Evolutionary conservation across 1,140 invertebrate genomes (phyloP), one percentile per base, ranked within the genome.

Genomic region (Zaprionus taronus): DNA sequence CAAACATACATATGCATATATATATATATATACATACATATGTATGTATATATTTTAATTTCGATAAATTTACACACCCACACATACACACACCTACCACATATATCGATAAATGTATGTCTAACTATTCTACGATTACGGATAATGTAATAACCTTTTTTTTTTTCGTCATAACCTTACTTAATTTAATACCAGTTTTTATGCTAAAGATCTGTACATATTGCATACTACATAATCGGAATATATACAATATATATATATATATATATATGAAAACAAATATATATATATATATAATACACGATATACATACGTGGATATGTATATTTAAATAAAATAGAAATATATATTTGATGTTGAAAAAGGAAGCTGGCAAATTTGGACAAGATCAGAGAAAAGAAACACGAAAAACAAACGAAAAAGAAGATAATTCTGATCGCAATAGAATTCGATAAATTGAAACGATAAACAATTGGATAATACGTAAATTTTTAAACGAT

Each of bases 271-370:
- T 51, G 3, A 22, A 57, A 55, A 24, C 6, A 47, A 28, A 56
- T 38, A 55, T 34, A 57, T 34, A 31, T 57, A 41, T 36, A 57
- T 34, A 31, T 57, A 41, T 36, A 57, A 17, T 17, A 64, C 24
- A 67, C 53, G 12, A 49, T 49, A 22, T 49, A 49, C 47, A 49
- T 49, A 49, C 47, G 47, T 11, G 47, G 9, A 20, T 49, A 49
- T 49, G 47, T 49, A 49, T 49, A 49, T 24, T 14, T 51, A 60
- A 62, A 75, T 64, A 65, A 58, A 47, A 79, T 77, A 66, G 28
- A 72, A 80, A 77, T 86, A 87, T 87, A 87, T 51, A 24, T 86
- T 80, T 80, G 69, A 86, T 85, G 83, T 85, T 85, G 83, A 83
- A 66, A 49, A 49, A 51, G 20, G 20, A 24, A 51, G 47, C 11